A percentile compares a stretch with the other conserved stretches of the same genome.
Evolutionary conservation across 2,888 invertebrate genomes (phyloP).

Genomic region (Latrodectus elegans): DNA sequence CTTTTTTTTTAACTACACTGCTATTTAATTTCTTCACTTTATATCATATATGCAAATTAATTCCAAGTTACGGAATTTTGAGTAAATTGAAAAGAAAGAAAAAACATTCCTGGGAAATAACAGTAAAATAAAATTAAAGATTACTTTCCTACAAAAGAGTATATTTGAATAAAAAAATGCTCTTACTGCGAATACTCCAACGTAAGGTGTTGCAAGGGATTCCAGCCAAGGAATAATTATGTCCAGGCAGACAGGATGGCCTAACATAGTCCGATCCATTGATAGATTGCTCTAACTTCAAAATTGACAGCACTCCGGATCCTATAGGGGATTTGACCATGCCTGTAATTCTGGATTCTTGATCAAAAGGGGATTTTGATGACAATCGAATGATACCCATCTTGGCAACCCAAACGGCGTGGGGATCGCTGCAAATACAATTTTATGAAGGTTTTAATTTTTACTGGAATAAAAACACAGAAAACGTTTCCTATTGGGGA

Average conservation of each 20-base stretch:
- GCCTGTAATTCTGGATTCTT: constrained; percentile 58
- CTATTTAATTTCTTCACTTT: too few species aligned
- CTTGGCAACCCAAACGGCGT: constrained; percentile 50
- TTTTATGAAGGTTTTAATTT: not conserved
- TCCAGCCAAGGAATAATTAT: constrained; percentile 56
- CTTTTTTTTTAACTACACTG: too few species aligned
- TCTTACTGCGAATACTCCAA: constrained; percentile 61
- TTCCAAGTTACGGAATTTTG: too few species aligned
- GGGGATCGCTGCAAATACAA: constrained; percentile 41
- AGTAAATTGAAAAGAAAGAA: too few species aligned
- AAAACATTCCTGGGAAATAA: too few species aligned
- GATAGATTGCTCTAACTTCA: constrained; percentile 54
- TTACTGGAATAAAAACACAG: too few species aligned
- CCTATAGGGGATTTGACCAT: constrained; percentile 65
- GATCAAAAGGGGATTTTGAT: constrained; percentile 62
- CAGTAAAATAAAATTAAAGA: too few species aligned
- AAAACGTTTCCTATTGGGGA: too few species aligned
- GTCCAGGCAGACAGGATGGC: constrained; percentile 67
- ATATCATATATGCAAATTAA: too few species aligned
- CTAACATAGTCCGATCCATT: constrained; percentile 64
- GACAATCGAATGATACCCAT: constrained; percentile 51
- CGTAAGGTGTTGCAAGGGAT: constrained; percentile 56
- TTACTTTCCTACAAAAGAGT: too few species aligned
- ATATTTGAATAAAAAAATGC: not conserved
- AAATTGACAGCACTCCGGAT: constrained; percentile 52